Conservation (phyloP, 2,888 invertebrate species). For the Pseudoips prasinana region DNA sequence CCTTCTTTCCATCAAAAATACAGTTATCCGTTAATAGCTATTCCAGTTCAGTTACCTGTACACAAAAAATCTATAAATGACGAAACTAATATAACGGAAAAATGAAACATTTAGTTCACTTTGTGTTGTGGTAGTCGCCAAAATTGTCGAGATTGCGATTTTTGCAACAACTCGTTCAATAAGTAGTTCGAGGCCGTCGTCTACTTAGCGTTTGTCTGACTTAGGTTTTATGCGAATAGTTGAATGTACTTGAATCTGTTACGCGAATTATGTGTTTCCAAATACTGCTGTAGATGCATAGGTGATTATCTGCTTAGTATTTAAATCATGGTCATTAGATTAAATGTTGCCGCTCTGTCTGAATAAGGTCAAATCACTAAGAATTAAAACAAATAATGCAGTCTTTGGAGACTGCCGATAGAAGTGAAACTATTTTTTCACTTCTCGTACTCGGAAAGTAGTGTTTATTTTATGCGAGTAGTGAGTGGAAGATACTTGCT, state of each 20-base stretch:
- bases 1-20: slow-evolving; percentile 15
- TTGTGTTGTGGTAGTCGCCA: slow-evolving; percentile 6
- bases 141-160: slow-evolving; percentile 16
- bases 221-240: slow-evolving; percentile 10
- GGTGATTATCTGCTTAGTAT: too few relatives aligned
- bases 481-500: too few relatives aligned
- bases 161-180: slow-evolving; percentile 14
- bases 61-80: slow-evolving; percentile 13
- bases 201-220: slow-evolving; percentile 13
- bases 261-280: too few relatives aligned
- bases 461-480: too few relatives aligned
- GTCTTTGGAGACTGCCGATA: too few relatives aligned
- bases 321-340: too few relatives aligned
- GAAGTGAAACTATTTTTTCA: too few relatives aligned
- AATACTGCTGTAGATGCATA: slow-evolving; percentile 6
- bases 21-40: slow-evolving; percentile 21
- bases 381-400: too few relatives aligned
- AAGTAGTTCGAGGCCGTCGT: slow-evolving; percentile 28
- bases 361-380: too few relatives aligned
- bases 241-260: slow-evolving; percentile 10
- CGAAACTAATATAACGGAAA: slow-evolving; percentile 10
- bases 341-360: too few relatives aligned
- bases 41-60: slow-evolving; percentile 25
- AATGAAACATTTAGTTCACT: slow-evolving; percentile 6
- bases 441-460: too few relatives aligned